phyloP scores from a whole-genome alignment of 2,113 vertebrate species.

The Marmota monax region DNA sequence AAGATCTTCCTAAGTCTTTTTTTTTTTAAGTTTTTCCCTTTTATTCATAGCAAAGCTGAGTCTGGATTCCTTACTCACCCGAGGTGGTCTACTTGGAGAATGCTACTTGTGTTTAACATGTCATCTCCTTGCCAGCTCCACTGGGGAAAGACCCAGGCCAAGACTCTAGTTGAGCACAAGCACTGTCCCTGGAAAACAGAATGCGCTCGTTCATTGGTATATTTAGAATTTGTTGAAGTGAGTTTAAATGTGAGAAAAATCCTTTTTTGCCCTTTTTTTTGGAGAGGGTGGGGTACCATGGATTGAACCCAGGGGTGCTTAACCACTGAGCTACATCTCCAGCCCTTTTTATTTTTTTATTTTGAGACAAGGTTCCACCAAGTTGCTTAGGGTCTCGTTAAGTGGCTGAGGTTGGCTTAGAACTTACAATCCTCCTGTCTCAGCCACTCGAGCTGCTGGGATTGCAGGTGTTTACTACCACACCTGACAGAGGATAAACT shows the following conservation, averaged over 20 bases:
- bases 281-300: too few relatives aligned
- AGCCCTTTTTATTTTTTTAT: too few relatives aligned
- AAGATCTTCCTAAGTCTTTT: neutral
- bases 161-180: too few relatives aligned
- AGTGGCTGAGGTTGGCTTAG: too few relatives aligned
- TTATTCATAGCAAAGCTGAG: neutral
- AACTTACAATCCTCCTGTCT: too few relatives aligned
- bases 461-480: too few relatives aligned
- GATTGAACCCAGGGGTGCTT: too few relatives aligned
- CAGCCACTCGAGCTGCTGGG: too few relatives aligned
- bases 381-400: too few relatives aligned
- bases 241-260: neutral
- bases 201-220: neutral
- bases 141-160: neutral
- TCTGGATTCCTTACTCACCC: neutral
- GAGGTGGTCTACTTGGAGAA: neutral
- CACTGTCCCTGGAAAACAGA: neutral
- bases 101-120: neutral
- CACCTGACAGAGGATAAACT: neutral
- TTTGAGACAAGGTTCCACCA: too few relatives aligned
- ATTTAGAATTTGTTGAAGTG: neutral
- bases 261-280: too few relatives aligned
- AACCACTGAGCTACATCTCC: too few relatives aligned
- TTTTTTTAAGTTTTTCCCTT: neutral
- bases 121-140: neutral